phyloP scores from a whole-genome alignment of 1,140 invertebrate genomes.

The Acromyrmex echinatior region DNA sequence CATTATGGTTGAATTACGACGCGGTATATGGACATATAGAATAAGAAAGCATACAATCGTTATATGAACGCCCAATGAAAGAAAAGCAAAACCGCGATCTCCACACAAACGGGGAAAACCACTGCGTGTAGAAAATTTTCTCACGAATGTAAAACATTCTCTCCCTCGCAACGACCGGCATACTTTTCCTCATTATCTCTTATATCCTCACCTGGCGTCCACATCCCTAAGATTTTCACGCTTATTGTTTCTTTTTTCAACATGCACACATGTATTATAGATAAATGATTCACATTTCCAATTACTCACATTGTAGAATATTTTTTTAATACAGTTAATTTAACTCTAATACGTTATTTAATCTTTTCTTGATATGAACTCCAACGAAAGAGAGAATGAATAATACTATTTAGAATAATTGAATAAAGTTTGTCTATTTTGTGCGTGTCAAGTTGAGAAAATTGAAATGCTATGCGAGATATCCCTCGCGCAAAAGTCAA shows the following conservation, averaged over 20 bases:
- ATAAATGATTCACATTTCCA: not conserved
- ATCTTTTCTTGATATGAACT: not conserved
- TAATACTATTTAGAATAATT: not conserved
- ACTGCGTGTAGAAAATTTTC: conserved; percentile 41
- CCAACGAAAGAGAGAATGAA: not conserved
- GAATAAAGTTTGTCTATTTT: not conserved
- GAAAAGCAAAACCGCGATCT: conserved; percentile 51
- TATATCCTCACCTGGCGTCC: conserved; percentile 28
- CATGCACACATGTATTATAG: not conserved
- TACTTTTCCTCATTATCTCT: conserved; percentile 53
- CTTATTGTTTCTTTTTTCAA: conserved; percentile 12
- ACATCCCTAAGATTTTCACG: not conserved
- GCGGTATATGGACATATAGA: not conserved
- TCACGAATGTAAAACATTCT: conserved; percentile 52
- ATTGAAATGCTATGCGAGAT: not conserved
- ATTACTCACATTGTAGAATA: not conserved
- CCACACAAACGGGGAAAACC: conserved; percentile 38
- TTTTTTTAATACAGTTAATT: not conserved
- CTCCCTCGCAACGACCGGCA: conserved; percentile 36
- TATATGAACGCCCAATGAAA: conserved; percentile 14
- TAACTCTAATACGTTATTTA: not conserved
- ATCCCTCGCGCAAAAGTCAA: not conserved
- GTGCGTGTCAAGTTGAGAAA: not conserved
- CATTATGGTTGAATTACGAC: not conserved
- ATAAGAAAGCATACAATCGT: not conserved